phyloP scores from a whole-genome alignment of 2,797 vertebrate species.

The Spinibarbus caldwelli region DNA sequence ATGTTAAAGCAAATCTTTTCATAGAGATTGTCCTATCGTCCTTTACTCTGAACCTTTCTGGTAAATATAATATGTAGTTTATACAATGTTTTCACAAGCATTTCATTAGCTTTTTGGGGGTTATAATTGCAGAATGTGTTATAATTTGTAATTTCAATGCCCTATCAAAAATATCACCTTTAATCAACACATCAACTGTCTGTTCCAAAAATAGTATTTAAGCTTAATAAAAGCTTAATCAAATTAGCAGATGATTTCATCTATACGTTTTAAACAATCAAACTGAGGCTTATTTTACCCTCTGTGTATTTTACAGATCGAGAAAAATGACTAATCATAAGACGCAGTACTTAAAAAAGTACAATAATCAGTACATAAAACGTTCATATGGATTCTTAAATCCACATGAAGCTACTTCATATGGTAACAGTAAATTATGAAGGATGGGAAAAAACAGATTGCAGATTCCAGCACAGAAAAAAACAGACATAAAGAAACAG shows the following conservation, averaged over 20 bases:
- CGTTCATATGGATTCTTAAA: conserved; percentile 44
- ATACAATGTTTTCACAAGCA: conserved; percentile 10
- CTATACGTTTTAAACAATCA: conserved; percentile 56
- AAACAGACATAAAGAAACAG: conserved; percentile 16
- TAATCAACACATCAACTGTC: conserved; percentile 61
- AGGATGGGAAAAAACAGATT: conserved; percentile 6
- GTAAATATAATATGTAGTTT: conserved; percentile 21
- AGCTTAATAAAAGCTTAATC: conserved; percentile 59
- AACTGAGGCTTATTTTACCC: conserved; percentile 19
- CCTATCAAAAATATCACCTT: conserved; percentile 79
- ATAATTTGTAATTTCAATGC: conserved; percentile 44
- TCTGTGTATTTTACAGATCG: conserved; percentile 22
- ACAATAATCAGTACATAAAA: conserved; percentile 28
- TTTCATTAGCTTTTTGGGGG: not conserved
- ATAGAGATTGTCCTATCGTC: not conserved
- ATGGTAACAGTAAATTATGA: conserved; percentile 38
- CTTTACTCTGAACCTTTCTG: conserved; percentile 6
- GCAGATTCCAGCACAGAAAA: conserved; percentile 34
- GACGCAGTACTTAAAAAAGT: conserved; percentile 47
- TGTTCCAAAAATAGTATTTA: conserved; percentile 77
- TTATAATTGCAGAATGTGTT: conserved; percentile 34
- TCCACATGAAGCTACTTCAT: conserved; percentile 55
- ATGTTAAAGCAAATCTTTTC: conserved; percentile 12
- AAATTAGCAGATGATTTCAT: conserved; percentile 59
- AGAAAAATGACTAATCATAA: conserved; percentile 38